These are phyloP conservation scores for Agrochola circellaris DNA, from an alignment of 2,888 invertebrate genomes.

Conservation along the genomic window DNA sequence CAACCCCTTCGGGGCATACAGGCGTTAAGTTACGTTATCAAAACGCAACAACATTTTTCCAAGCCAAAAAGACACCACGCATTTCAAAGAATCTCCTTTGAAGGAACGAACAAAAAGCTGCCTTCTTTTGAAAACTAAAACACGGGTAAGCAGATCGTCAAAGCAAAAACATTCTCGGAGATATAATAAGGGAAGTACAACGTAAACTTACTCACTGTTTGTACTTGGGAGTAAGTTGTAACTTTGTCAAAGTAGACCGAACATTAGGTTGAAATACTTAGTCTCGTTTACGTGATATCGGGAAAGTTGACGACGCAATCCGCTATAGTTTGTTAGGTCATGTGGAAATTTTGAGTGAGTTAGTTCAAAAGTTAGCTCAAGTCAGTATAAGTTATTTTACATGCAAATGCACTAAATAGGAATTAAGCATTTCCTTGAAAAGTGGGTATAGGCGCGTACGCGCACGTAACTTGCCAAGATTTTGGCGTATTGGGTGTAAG, in stretches of 20 bases:
- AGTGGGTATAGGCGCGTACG: not conserved
- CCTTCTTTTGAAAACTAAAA: slow-evolving; percentile 60
- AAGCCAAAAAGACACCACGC: slow-evolving; percentile 8
- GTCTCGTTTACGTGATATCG: not conserved
- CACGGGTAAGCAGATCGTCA: slow-evolving; percentile 64
- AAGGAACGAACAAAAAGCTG: slow-evolving; percentile 43
- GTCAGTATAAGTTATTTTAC: not conserved
- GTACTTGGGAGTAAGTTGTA: slow-evolving; percentile 17
- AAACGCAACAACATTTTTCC: slow-evolving; percentile 13
- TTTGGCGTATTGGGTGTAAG: too few relatives aligned
- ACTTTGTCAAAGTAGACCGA: slow-evolving; percentile 22
- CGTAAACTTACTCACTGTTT: slow-evolving; percentile 26
- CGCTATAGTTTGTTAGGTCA: slow-evolving; percentile 5
- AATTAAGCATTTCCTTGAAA: not conserved
- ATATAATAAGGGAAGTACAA: slow-evolving; percentile 41
- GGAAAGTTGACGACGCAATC: slow-evolving; percentile 1
- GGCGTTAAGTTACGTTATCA: not conserved
- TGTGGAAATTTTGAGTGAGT: slow-evolving; percentile 5
- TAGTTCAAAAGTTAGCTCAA: slow-evolving; percentile 1
- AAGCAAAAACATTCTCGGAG: slow-evolving; percentile 65
- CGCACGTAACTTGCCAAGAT: too few relatives aligned
- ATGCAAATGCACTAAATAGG: not conserved
- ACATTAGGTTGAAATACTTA: slow-evolving; percentile 12
- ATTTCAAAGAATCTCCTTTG: slow-evolving; percentile 55
- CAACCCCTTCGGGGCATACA: too few relatives aligned